phyloP scores from a whole-genome alignment of 2,888 invertebrate genomes.

The Noctua pronuba region DNA sequence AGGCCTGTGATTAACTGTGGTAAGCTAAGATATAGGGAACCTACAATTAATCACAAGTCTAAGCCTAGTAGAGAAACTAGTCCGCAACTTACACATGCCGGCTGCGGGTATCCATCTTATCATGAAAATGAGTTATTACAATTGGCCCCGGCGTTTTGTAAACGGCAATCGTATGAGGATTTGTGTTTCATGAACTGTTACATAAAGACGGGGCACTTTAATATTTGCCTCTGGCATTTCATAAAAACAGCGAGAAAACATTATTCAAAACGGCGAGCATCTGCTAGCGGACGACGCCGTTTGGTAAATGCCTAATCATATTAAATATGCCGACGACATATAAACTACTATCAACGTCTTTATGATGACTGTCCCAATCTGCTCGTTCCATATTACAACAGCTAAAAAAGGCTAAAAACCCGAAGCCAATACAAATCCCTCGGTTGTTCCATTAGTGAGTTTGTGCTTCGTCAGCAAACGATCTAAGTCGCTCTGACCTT shows the following conservation, averaged over 20 bases:
- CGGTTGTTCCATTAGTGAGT: conserved; percentile 48
- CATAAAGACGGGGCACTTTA: not conserved
- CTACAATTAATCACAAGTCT: not conserved
- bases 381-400: conserved; percentile 1
- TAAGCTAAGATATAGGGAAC: not conserved
- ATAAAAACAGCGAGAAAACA: not conserved
- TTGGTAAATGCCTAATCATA: not conserved
- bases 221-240: not conserved
- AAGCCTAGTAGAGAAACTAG: not conserved
- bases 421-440: conserved; percentile 20
- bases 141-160: not conserved
- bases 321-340: not conserved
- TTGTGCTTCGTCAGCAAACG: conserved; percentile 51
- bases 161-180: not conserved
- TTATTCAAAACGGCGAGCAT: too few species aligned
- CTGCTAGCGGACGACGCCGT: too few species aligned
- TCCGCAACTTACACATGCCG: not conserved
- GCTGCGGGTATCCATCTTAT: not conserved
- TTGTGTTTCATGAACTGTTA: not conserved
- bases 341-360: not conserved
- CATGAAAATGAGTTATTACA: not conserved
- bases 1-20: not conserved
- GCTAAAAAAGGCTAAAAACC: conserved; percentile 20
- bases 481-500: conserved; percentile 39
- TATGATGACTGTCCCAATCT: not conserved